Base-by-base conservation (phyloP, 2,113 vertebrate genomes). In the Xenotilapia caudafasciata region DNA sequence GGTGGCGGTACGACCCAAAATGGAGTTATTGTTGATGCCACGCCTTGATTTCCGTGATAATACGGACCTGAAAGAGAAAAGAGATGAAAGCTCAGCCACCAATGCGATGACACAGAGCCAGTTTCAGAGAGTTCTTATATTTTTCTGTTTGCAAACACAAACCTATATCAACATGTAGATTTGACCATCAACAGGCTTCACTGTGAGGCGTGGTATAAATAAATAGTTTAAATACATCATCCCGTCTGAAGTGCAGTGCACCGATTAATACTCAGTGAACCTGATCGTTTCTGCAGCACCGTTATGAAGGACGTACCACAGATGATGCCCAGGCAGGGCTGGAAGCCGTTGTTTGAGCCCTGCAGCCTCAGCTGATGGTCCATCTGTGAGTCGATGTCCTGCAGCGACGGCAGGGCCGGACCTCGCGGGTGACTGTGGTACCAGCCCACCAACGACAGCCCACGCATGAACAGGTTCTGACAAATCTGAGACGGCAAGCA, bases 1-100 rank as follows among this genome's bases (percentile, higher is more conserved):
- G 98, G 97, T 0, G 98, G 98, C 0, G 98, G 98, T 85, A 99
- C 98, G 19, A 99, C 98, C 98, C 98, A 99, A 95, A 99, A 99
- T 1, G 98, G 98, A 0, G 97, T 96, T 15, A 99, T 99, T 55
- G 97, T 98, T 33, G 98, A 99, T 8, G 98, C 98, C 2, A 97
- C 93, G 0, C 98, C 97, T 0, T 97, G 97, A 93, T 98, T 99
- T 33, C 97, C 98, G 0, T 96, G 96, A 65, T 98, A 99, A 94
- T 99, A 99, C 0, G 98, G 98, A 9, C 98, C 98, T 99, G 70
- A 83, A 53, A 10, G 26, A 6, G 73, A 77, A 26, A 26, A 7
- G n/a, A 28, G 11, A 23, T 15, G 5, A 35, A 47, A 21, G 35
- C 7, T 21, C 65, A 83, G 7, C 7, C 7, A 9, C 6, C 81